These are phyloP conservation scores for Kuschelorhynchus macadamiae DNA, from an alignment of 2,888 invertebrate species.

Conservation along the genomic window DNA sequence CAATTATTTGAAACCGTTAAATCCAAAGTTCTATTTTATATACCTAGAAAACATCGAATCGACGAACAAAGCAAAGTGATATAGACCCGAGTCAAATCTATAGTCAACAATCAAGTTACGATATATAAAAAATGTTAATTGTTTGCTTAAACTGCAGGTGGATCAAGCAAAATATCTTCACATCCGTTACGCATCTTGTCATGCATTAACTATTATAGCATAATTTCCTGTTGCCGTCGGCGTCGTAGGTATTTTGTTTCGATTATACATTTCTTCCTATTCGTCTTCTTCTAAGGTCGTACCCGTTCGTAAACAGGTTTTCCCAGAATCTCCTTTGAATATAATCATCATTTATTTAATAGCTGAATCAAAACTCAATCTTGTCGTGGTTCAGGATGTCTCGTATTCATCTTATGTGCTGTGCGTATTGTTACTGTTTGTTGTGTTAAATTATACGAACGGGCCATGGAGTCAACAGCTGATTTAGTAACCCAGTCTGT, in stretches of 20 bases:
- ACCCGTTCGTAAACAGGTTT: slow-evolving; percentile 43
- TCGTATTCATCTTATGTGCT: neutral
- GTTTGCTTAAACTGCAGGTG: neutral
- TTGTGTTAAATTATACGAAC: slow-evolving; percentile 11
- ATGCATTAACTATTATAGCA: slow-evolving; percentile 21
- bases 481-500: slow-evolving; percentile 61
- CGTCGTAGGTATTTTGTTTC: slow-evolving; percentile 23
- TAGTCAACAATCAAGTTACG: no score
- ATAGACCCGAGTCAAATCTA: no score
- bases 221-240: slow-evolving; percentile 12
- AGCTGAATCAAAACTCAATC: slow-evolving; percentile 14
- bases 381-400: neutral
- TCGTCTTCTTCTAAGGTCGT: slow-evolving; percentile 37
- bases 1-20: no score
- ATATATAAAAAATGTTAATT: slow-evolving; percentile 3
- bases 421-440: slow-evolving; percentile 7
- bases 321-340: slow-evolving; percentile 40
- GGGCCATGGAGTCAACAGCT: slow-evolving; percentile 60
- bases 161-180: slow-evolving; percentile 1
- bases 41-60: no score
- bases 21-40: no score
- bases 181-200: slow-evolving; percentile 4
- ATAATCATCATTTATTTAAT: slow-evolving; percentile 18
- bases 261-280: slow-evolving; percentile 17
- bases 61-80: no score